Base-by-base conservation (phyloP, 2,888 invertebrate species). In the Leptopilina drosophilae region DNA sequence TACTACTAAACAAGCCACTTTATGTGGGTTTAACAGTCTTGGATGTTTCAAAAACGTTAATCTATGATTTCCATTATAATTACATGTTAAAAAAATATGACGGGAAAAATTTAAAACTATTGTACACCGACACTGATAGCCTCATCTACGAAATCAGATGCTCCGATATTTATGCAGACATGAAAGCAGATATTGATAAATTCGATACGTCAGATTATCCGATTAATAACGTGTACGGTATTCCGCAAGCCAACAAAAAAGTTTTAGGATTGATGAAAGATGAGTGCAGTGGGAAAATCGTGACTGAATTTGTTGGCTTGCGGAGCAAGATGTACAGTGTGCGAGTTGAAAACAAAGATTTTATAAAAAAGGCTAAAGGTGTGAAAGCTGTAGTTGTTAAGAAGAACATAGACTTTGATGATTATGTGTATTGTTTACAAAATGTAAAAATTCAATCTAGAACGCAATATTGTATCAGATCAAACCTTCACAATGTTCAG, bases 11-110 rank as follows among this genome's bases (percentile, higher is more conserved):
- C 73, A 89, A 89, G 81, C 88, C 88, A 9, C 84, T 88, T 8
- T 88, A 88, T 80, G 83, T 88, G 3, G 88, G 88, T 0, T 83
- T 89, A 64, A 80, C 81, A 15, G 82, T 89, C 9, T 81, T 90
- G 49, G 89, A 90, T 76, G 73, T 88, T 7, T 87, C 87, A 2
- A 87, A 89, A 82, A 83, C 82, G 5, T 78, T 85, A 26, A 87
- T 92, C 85, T 91, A 90, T 78, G 82, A 84, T 9, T 89, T 88
- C 79, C 87, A 87, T 81, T 87, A 87, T 76, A 80, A 86, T 65
- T 85, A 82, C 75, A 83, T 89, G 80, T 20, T 42, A 7, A 56
- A 49, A 11, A 62, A 76, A 20, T 86, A 84, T 69, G 56, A 64
- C n/a, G 64, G 80, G 9, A 64, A 49, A 9, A 78, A 78, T 64